Evolutionary conservation across 2,797 vertebrate species (phyloP).

Genomic region (Sebastes melanostomus): DNA sequence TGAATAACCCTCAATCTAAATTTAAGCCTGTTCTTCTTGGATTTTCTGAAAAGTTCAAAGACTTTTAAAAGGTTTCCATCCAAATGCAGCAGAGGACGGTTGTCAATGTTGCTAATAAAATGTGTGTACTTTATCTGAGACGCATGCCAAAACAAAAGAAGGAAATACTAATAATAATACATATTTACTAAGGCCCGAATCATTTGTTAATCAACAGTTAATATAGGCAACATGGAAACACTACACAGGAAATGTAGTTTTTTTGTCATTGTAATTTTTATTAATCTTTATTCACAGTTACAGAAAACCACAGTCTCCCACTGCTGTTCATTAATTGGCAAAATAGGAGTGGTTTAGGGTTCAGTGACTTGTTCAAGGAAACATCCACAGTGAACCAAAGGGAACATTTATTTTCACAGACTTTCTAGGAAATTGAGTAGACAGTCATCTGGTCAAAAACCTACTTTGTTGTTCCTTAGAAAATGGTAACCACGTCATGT

Average conservation of each 20-base stretch:
- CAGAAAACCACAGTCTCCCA: neutral
- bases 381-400: neutral
- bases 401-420: constrained; percentile 6
- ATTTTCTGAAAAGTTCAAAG: neutral
- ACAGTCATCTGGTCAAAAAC: constrained; percentile 22
- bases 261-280: neutral
- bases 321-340: neutral
- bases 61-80: neutral
- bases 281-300: neutral
- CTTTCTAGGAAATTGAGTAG: constrained; percentile 37
- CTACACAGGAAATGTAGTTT: neutral
- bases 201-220: neutral
- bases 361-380: constrained; percentile 5
- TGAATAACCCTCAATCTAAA: neutral
- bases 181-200: neutral
- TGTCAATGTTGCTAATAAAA: neutral
- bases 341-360: neutral
- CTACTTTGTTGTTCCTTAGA: constrained; percentile 1
- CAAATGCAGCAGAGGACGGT: neutral
- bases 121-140: neutral
- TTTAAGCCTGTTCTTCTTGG: neutral
- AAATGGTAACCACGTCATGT: constrained; percentile 22
- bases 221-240: neutral
- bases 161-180: too few relatives aligned
- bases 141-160: too few relatives aligned